Evolutionary conservation across 2,888 invertebrate genomes (phyloP), one percentile per base, ranked within the genome.

Genomic region (Hypolimnas misippus): DNA sequence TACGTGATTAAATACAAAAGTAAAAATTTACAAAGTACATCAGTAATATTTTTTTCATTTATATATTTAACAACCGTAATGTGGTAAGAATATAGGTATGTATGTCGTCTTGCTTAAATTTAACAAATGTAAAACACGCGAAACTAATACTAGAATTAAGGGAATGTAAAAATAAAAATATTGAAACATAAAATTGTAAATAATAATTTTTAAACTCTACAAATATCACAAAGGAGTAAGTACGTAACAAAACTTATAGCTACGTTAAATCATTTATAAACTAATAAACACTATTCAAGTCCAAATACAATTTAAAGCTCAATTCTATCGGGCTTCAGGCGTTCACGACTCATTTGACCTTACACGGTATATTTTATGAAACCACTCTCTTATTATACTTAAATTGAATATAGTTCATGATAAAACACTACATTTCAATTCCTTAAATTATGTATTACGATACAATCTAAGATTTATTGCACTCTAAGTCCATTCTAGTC

Each of bases 111-210:
- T 17, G 17, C 10, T 42, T 42, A 17, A n/a, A n/a, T n/a, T n/a
- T n/a, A 3, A 42, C 19, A 42, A 42, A 42, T 2, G 16, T 42
- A 16, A 42, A 6, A 42, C 7, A 42, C 19, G 19, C 19, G 17
- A 42, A 16, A 42, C 8, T 10, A 19, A 42, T 17, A 10, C 10
- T 25, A 29, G 16, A 10, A 44, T 17, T 21, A 33, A 44, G 35
- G 29, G 14, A 53, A 53, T 53, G 29, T 62, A 14, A 50, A 57
- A 50, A 54, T 49, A n/a, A n/a, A 54, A 12, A 21, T 25, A 17
- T 38, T 49, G 17, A 49, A 53, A 19, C 14, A 19, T 14, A 49
- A 8, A 44, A 35, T 17, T 33, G 35, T 59, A 53, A 59, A 53
- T 54, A 60, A 54, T 3, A 35, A 49, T 3, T 35, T 33, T 35